phyloP scores from a whole-genome alignment of 2,888 invertebrate genomes.

The Dolomedes plantarius region DNA sequence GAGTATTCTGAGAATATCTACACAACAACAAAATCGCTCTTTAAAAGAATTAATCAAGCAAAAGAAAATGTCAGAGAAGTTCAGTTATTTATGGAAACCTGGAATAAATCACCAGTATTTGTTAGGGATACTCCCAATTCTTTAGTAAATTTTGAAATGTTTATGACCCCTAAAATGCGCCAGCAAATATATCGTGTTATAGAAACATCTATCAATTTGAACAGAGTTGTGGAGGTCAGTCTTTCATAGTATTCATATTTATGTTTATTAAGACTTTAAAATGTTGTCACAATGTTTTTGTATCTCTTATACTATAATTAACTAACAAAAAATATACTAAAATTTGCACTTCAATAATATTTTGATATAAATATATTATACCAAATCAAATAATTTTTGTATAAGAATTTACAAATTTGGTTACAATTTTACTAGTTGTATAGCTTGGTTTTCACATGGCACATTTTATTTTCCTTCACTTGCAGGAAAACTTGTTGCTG shows the following conservation, averaged over 20 bases:
- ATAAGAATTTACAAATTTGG: too few species aligned
- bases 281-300: too few species aligned
- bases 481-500: conserved; percentile 39
- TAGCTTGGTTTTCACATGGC: too few species aligned
- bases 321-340: too few species aligned
- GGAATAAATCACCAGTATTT: conserved; percentile 41
- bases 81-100: conserved; percentile 38
- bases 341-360: too few species aligned
- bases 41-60: conserved; percentile 32
- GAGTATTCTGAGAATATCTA: conserved; percentile 43
- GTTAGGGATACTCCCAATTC: conserved; percentile 25
- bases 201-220: conserved; percentile 8
- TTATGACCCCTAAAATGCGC: conserved; percentile 7
- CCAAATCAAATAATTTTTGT: too few species aligned
- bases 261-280: neutral
- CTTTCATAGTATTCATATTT: neutral
- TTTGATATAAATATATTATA: too few species aligned
- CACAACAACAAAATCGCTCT: conserved; percentile 22
- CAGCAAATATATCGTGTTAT: conserved; percentile 21
- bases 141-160: conserved; percentile 23
- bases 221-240: conserved; percentile 31
- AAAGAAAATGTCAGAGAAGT: conserved; percentile 39
- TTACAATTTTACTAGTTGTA: too few species aligned
- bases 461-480: neutral
- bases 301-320: too few species aligned